These are phyloP conservation scores for Coilia nasus DNA, from an alignment of 2,797 vertebrate species.

Conservation along the genomic window DNA sequence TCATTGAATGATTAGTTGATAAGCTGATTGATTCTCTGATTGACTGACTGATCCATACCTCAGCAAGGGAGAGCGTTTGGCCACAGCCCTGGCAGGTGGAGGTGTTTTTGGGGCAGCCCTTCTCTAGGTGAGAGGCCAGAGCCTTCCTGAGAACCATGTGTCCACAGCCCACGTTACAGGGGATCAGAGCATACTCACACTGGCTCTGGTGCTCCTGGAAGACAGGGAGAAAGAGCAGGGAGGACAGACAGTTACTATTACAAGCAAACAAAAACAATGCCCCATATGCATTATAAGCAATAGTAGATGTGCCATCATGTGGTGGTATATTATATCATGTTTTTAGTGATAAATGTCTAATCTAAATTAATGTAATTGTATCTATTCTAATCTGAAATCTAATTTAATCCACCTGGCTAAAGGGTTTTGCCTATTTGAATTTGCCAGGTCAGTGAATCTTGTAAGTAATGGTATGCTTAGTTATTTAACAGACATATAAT, in stretches of 20 bases:
- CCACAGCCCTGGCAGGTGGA: constrained; percentile 60
- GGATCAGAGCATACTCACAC: constrained; percentile 74
- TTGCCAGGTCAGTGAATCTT: no score
- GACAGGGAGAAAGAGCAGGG: neutral
- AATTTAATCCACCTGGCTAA: no score
- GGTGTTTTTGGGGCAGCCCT: constrained; percentile 70
- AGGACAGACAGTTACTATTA: neutral
- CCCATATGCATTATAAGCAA: no score
- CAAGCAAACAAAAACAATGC: no score
- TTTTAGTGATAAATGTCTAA: no score
- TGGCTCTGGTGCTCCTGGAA: constrained; percentile 74
- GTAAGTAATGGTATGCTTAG: no score
- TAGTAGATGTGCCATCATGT: no score
- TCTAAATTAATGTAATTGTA: no score
- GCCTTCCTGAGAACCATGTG: constrained; percentile 69
- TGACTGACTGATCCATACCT: constrained; percentile 39
- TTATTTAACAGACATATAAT: no score
- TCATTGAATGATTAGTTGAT: neutral
- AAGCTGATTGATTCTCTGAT: neutral
- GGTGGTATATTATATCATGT: no score
- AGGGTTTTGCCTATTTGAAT: no score
- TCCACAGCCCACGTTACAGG: constrained; percentile 75
- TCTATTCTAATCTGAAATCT: no score
- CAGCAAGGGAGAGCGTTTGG: constrained; percentile 51
- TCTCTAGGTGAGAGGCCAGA: constrained; percentile 72